These are phyloP conservation scores for Chymomyza procnemis DNA, from an alignment of 2,888 invertebrate species.

Conservation along the genomic window DNA sequence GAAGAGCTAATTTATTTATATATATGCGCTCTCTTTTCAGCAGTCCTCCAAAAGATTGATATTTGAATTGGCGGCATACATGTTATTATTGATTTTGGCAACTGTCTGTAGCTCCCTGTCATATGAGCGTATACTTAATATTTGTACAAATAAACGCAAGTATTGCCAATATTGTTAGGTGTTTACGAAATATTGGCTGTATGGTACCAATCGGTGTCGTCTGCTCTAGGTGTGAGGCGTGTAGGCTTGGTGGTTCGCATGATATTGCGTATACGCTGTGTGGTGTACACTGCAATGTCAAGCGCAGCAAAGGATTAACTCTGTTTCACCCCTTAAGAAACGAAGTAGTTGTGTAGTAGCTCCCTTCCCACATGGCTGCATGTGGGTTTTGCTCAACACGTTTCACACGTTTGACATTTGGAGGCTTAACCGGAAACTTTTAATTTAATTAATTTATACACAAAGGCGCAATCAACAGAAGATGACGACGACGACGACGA, in stretches of 20 bases:
- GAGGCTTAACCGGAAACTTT: constrained; percentile 77
- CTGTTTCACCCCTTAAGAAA: not conserved
- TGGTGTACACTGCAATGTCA: not conserved
- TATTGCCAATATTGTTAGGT: not conserved
- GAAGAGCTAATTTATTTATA: not conserved
- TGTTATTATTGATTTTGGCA: not conserved
- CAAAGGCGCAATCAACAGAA: constrained; percentile 74
- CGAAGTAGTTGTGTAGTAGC: too few relatives aligned
- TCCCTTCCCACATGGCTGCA: not conserved
- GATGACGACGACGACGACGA: constrained; percentile 6
- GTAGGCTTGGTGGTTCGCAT: constrained; percentile 9
- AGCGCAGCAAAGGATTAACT: not conserved
- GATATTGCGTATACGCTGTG: not conserved
- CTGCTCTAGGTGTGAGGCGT: not conserved
- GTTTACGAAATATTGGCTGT: constrained; percentile 30
- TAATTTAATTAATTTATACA: constrained; percentile 78
- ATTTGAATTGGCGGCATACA: not conserved
- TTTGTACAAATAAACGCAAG: not conserved
- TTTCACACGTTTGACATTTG: constrained; percentile 44
- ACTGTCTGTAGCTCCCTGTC: not conserved
- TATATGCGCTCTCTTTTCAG: not conserved
- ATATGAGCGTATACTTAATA: not conserved
- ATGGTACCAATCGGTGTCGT: not conserved
- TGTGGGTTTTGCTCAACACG: constrained; percentile 36
- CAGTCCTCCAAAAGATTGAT: not conserved